Base-by-base conservation (phyloP, 2,888 invertebrate genomes). In the Synanthedon formicaeformis region DNA sequence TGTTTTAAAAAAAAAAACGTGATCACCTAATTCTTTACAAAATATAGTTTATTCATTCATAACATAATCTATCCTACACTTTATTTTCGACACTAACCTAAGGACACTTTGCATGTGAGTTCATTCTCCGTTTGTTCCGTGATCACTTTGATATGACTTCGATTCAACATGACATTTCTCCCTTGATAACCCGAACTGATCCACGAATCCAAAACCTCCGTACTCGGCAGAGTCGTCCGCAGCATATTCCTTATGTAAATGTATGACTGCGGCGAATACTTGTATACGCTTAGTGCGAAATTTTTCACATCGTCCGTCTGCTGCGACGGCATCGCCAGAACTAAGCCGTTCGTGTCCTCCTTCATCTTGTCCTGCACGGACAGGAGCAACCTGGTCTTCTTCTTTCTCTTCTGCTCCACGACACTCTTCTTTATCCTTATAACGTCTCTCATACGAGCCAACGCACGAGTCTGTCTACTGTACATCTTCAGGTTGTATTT, bases 261-360 rank as follows among this genome's bases (percentile, higher is more conserved):
- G 52, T 87, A 87, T 0, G 86, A 81, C 62, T 87, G 87, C 0
- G 87, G 87, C 0, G 87, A 86, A 58, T 85, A 86, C 60, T 82
- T 86, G 60, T 87, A 87, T 54, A 86, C 75, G 62, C 81, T 84
- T 18, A 87, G 63, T 0, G 86, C 79, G 53, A 87, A 87, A 58
- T 83, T 84, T 63, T 84, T 86, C 55, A 85, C 69, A 54, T 87
- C 87, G 8, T 85, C 84, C 0, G 87, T 85, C 41, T 87, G 83
- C 56, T 78, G 71, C 52, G 78, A 75, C 0, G 87, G 87, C 87
- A 87, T 85, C 0, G 86, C 85, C 53, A 87, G 59, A 2, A 87
- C 81, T 11, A 87, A 57, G 0, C 86, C 87, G 5, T 75, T 81
- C 0, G 76, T 73, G 52, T 86, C 87, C 49, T 86, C 86, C 48